These are phyloP conservation scores for Drosophila trapezifrons DNA, from an alignment of 1,140 invertebrate genomes.

Conservation along the genomic window DNA sequence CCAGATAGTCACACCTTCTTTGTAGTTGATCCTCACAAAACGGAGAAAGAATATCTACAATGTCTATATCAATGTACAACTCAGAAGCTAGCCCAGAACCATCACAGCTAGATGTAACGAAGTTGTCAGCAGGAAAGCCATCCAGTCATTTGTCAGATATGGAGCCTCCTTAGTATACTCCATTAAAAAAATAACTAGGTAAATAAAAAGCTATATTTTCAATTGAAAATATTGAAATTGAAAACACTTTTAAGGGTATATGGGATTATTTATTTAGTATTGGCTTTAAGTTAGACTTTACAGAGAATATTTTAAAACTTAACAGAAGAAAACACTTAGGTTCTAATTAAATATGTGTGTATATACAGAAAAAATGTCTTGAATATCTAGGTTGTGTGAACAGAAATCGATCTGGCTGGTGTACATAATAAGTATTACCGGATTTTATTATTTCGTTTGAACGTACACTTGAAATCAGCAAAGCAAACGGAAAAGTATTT, in stretches of 20 bases:
- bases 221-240: neutral
- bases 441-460: conserved; percentile 18
- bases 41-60: no score
- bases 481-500: conserved; percentile 21
- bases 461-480: conserved; percentile 30
- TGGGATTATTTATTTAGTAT: conserved; percentile 57
- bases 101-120: no score
- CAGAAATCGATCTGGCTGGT: conserved; percentile 21
- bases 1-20: no score
- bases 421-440: conserved; percentile 29
- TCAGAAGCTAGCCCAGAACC: no score
- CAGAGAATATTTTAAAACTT: conserved; percentile 59
- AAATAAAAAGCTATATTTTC: neutral
- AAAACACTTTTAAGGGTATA: conserved; percentile 29
- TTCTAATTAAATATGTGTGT: conserved; percentile 51
- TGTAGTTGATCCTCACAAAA: no score
- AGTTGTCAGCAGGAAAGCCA: no score
- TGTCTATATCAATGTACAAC: no score
- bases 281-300: conserved; percentile 52
- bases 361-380: conserved; percentile 41
- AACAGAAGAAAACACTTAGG: conserved; percentile 56
- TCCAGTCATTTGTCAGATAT: no score
- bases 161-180: no score
- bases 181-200: no score
- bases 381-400: conserved; percentile 25